A percentile compares a stretch with the other conserved stretches of the same genome.
Evolutionary conservation across 2,888 invertebrate genomes (phyloP).

Genomic region (Agrilus mali): DNA sequence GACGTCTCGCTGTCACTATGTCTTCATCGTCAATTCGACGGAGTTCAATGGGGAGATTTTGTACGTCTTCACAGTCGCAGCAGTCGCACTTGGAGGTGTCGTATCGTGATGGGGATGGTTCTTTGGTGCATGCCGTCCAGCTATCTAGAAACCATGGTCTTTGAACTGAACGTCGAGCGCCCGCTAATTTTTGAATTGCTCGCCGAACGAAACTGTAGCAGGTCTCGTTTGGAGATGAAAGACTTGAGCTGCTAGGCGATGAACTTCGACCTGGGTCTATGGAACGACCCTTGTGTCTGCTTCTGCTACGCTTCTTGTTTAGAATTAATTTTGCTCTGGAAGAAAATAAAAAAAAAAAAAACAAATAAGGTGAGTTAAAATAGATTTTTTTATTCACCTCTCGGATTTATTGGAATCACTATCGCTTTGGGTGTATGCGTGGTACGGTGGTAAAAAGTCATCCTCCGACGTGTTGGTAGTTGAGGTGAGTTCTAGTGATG

Average conservation of each 20-base stretch:
- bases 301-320: constrained; percentile 33
- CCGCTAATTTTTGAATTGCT: constrained; percentile 73
- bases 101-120: constrained; percentile 30
- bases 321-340: constrained; percentile 22
- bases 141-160: constrained; percentile 71
- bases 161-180: constrained; percentile 46
- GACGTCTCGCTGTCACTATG: constrained; percentile 35
- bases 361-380: background rate
- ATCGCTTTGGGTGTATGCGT: constrained; percentile 48
- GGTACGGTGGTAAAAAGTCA: constrained; percentile 42
- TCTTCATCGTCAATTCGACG: constrained; percentile 61
- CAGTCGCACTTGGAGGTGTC: constrained; percentile 47
- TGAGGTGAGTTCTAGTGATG: constrained; percentile 36
- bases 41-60: constrained; percentile 79
- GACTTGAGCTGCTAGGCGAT: constrained; percentile 70
- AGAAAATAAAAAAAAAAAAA: too few relatives aligned
- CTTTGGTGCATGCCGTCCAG: constrained; percentile 45
- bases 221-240: constrained; percentile 85
- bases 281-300: constrained; percentile 45
- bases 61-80: constrained; percentile 47
- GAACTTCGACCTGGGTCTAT: constrained; percentile 50
- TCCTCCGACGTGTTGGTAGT: constrained; percentile 42
- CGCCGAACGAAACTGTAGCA: constrained; percentile 87
- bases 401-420: constrained; percentile 37
- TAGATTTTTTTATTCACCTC: constrained; percentile 20